Evolutionary conservation across 2,888 invertebrate genomes (phyloP).

Genomic region (Gari tellinella): DNA sequence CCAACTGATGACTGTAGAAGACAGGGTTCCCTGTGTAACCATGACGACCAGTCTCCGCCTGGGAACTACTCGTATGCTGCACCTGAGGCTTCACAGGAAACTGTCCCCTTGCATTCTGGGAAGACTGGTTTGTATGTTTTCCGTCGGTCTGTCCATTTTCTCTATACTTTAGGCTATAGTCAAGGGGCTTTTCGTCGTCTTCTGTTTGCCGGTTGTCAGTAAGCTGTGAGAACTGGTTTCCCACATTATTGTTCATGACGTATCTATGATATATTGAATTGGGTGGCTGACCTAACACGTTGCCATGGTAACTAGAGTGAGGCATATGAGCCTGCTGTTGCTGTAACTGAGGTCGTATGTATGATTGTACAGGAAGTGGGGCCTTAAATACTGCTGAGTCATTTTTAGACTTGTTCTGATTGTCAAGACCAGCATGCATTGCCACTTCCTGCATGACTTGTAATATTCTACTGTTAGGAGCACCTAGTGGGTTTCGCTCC

Average conservation of each 20-base stretch:
- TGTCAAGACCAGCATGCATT: slow-evolving; percentile 77
- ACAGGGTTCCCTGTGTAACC: slow-evolving; percentile 29
- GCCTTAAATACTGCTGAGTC: slow-evolving; percentile 50
- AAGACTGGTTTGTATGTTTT: background rate
- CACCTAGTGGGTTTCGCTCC: slow-evolving; percentile 55
- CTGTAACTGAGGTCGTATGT: slow-evolving; percentile 20
- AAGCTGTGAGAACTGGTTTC: slow-evolving; percentile 4
- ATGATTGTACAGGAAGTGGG: slow-evolving; percentile 42
- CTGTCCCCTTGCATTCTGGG: slow-evolving; percentile 60
- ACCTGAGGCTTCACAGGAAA: slow-evolving; percentile 58
- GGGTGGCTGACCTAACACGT: slow-evolving; percentile 17
- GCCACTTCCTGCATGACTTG: slow-evolving; percentile 82
- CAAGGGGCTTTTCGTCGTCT: slow-evolving; percentile 75
- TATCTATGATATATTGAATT: slow-evolving; percentile 28
- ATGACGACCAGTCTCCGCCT: slow-evolving; percentile 12
- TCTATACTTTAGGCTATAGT: slow-evolving; percentile 75
- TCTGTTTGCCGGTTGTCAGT: slow-evolving; percentile 39
- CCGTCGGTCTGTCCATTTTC: slow-evolving; percentile 20
- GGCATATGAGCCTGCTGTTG: slow-evolving; percentile 27
- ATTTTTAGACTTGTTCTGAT: slow-evolving; percentile 29
- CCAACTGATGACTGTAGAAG: slow-evolving; percentile 28
- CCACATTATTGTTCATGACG: slow-evolving; percentile 8
- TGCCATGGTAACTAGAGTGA: slow-evolving; percentile 11
- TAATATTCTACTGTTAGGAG: slow-evolving; percentile 76
- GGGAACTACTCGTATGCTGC: slow-evolving; percentile 27